These are phyloP conservation scores for Brienomyrus brachyistius DNA, from an alignment of 2,113 vertebrate species.

Conservation along the genomic window DNA sequence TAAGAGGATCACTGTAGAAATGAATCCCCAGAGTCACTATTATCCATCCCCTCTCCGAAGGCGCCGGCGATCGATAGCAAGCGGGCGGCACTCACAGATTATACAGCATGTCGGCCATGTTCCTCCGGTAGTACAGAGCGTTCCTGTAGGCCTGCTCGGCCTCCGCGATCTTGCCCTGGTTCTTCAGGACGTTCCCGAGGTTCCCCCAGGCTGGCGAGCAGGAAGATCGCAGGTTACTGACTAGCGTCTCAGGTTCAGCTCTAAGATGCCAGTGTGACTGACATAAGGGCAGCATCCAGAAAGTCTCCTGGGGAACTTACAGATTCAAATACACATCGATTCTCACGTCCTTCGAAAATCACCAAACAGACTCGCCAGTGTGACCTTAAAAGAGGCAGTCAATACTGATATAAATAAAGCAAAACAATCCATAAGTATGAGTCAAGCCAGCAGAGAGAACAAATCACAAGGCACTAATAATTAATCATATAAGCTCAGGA, in stretches of 20 bases:
- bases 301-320: background rate
- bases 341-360: background rate
- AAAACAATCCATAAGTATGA: background rate
- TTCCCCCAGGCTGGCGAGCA: conserved; percentile 89
- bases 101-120: conserved; percentile 99
- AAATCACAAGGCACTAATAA: background rate
- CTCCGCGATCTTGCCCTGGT: conserved; percentile 91
- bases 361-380: background rate
- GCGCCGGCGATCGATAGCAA: conserved; percentile 40
- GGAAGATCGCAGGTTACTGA: conserved; percentile 26
- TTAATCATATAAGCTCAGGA: background rate
- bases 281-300: background rate
- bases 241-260: background rate
- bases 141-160: conserved; percentile 94
- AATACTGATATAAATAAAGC: background rate
- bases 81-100: conserved; percentile 84
- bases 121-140: conserved; percentile 93
- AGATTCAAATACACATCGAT: background rate
- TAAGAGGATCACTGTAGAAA: conserved; percentile 35
- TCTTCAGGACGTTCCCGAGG: conserved; percentile 98
- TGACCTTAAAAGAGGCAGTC: background rate
- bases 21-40: conserved; percentile 36
- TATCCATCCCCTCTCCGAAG: conserved; percentile 20
- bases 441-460: background rate
- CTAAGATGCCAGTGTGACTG: background rate